phyloP scores from a whole-genome alignment of 2,113 vertebrate genomes.

The Anarrhichthys ocellatus region DNA sequence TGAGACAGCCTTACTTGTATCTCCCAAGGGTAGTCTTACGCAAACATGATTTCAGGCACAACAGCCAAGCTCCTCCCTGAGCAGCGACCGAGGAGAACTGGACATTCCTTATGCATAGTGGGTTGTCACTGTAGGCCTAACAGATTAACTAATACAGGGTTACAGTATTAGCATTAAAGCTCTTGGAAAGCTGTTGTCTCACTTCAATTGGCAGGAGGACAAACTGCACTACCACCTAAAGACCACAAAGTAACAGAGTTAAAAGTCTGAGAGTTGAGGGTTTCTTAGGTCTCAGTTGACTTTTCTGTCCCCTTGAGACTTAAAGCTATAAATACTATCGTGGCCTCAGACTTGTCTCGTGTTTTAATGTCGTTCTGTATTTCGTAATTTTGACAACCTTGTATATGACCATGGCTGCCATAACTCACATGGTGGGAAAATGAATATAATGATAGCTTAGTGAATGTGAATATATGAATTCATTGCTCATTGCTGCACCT shows the following conservation, averaged over 20 bases:
- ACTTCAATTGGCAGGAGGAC: neutral
- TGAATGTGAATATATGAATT: slow-evolving; percentile 1
- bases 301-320: neutral
- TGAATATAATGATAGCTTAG: slow-evolving; percentile 16
- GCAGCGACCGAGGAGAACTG: slow-evolving; percentile 62
- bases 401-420: slow-evolving; percentile 9
- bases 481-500: slow-evolving; percentile 34
- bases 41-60: slow-evolving; percentile 67
- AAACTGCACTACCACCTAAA: neutral
- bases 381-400: slow-evolving; percentile 19
- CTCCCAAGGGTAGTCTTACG: slow-evolving; percentile 60
- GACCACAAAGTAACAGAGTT: neutral
- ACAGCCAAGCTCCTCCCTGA: slow-evolving; percentile 54
- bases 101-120: slow-evolving; percentile 80
- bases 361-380: slow-evolving; percentile 4
- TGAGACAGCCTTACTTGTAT: slow-evolving; percentile 50
- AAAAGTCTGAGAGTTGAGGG: neutral
- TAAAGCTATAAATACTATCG: neutral
- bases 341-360: neutral
- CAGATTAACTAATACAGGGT: slow-evolving; percentile 69
- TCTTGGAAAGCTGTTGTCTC: slow-evolving; percentile 8
- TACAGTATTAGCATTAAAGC: slow-evolving; percentile 21
- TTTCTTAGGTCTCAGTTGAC: neutral
- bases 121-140: slow-evolving; percentile 63
- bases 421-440: slow-evolving; percentile 4